Percentiles rank a stretch among this genome's conserved stretches.
Conservation (phyloP, 2,113 vertebrate genomes). For the Columbina picui region DNA sequence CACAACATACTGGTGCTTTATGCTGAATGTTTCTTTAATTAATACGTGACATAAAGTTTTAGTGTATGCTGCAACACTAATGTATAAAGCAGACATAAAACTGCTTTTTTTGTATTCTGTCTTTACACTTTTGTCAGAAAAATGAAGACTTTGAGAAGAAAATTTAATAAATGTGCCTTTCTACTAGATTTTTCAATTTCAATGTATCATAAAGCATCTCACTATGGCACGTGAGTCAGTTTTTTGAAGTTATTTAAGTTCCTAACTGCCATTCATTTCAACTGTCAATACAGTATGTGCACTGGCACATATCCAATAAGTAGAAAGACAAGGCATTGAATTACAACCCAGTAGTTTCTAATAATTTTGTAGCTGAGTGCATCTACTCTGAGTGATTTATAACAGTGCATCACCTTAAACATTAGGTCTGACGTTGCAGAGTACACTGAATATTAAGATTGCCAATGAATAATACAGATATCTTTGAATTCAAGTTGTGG, state of each 20-base stretch:
- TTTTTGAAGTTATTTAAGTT: not conserved
- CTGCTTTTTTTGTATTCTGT: not conserved
- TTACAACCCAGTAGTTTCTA: not conserved
- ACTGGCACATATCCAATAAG: not conserved
- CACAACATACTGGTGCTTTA: not conserved
- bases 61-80: rapidly evolving
- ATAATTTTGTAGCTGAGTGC: not conserved
- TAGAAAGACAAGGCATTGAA: not conserved
- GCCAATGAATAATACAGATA: not conserved
- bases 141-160: not conserved
- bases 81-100: not conserved
- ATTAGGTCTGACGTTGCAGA: not conserved
- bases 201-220: not conserved
- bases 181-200: not conserved
- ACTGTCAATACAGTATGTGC: not conserved
- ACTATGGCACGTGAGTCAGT: rapidly evolving
- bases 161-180: not conserved
- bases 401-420: not conserved
- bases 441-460: not conserved
- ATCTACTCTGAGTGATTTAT: not conserved
- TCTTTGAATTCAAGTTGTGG: not conserved
- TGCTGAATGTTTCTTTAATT: not conserved
- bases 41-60: rapidly evolving
- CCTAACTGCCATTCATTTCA: not conserved
- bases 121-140: not conserved